phyloP scores from a whole-genome alignment of 2,797 vertebrate species.

The Leptoclinus maculatus region DNA sequence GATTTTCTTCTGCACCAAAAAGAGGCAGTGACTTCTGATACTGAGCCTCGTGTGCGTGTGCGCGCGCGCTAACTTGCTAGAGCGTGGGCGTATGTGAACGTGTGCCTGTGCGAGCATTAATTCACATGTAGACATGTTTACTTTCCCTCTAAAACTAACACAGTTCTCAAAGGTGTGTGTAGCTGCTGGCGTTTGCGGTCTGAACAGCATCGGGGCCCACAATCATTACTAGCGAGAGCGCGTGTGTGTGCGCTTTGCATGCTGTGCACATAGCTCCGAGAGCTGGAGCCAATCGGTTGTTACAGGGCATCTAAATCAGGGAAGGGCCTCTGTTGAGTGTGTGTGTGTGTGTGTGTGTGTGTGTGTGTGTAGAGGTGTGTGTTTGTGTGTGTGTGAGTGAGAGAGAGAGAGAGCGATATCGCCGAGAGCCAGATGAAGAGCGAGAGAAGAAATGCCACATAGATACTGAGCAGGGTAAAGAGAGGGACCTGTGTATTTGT shows the following conservation, averaged over 20 bases:
- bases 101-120: slow-evolving; percentile 3
- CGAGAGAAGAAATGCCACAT: not conserved
- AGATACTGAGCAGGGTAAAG: slow-evolving; percentile 17
- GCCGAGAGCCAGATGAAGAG: slow-evolving; percentile 27
- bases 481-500: slow-evolving; percentile 4
- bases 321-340: slow-evolving; percentile 32
- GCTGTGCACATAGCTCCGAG: slow-evolving; percentile 33
- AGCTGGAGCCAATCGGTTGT: slow-evolving; percentile 48
- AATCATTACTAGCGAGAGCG: slow-evolving; percentile 19
- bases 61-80: slow-evolving; percentile 5
- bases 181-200: slow-evolving; percentile 4
- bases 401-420: slow-evolving; percentile 18
- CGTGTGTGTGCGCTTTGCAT: slow-evolving; percentile 8
- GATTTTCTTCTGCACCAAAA: not conserved
- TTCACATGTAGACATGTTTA: slow-evolving; percentile 36
- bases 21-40: not conserved
- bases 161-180: not conserved
- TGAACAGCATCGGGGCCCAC: slow-evolving; percentile 22
- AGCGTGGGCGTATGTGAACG: slow-evolving; percentile 2
- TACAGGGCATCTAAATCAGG: slow-evolving; percentile 61
- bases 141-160: slow-evolving; percentile 3
- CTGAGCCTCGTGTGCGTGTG: not conserved
- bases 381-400: slow-evolving; percentile 15
- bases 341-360: slow-evolving; percentile 15
- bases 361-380: slow-evolving; percentile 19